Evolutionary conservation across 2,797 vertebrate genomes (phyloP), one percentile per base, ranked within the genome.

Genomic region (Neostethus bicornis): DNA sequence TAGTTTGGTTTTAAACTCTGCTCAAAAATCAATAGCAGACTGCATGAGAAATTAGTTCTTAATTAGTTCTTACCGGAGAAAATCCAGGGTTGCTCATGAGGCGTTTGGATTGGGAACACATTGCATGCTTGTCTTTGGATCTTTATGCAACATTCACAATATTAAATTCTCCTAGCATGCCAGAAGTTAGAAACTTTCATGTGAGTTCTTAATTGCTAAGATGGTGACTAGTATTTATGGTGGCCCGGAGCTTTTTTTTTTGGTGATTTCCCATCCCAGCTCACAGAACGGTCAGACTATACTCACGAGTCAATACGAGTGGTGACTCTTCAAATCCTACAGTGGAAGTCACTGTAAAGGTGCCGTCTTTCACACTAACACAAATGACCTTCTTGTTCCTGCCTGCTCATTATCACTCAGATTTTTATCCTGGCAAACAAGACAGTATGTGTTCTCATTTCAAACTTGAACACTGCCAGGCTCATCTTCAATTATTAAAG

Each of bases 301-400:
- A 75, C 69, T 67, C 73, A 61, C 39, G 51, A 73, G 51, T 44
- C n/a, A 34, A 31, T 65, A 32, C 17, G 44, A 49, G 23, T 44
- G 38, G 60, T 5, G 67, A 38, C 21, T 13, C 42, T 68, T 55
- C 9, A 45, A 54, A 69, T 66, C 80, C 77, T 68, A 61, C 73
- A 75, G 75, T 63, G 70, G 45, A 46, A 56, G 47, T 61, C 46
- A 70, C 61, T 75, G 59, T 75, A 52, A 75, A 60, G 69, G 59
- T 69, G 65, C 23, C 1, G 25, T 48, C 54, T 67, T 53, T 60
- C 60, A 66, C 66, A 51, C 29, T 2, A 28, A 62, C 53, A 23
- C 37, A 35, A 31, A 31, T 21, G 14, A 14, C 34, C 34, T 47
- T 46, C 46, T 73, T 74, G 71, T 70, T 71, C 51, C 51, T 25